Evolutionary conservation across 2,797 vertebrate genomes (phyloP), one percentile per base, ranked within the genome.

Genomic region (Otus scops): DNA sequence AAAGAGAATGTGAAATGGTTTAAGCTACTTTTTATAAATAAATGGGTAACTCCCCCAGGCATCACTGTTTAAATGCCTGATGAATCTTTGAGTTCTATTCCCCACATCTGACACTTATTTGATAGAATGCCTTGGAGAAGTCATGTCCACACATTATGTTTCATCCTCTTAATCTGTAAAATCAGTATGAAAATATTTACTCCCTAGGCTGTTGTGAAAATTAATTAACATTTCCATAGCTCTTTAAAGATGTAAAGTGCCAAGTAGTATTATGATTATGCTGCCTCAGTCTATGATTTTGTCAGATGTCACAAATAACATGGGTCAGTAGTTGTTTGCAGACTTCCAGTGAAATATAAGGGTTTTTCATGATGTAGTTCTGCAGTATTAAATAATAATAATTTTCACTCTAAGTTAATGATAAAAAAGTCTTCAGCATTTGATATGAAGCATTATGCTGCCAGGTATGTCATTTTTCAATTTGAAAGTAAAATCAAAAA

Each of bases 171-270:
- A 69, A 95, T 96, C 88, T 92, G 74, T 64, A 94, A 93, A 92
- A 95, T 89, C 86, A 57, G 56, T 67, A 91, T 80, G 86, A 95
- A 95, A 93, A 95, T 94, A 92, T 95, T 97, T 95, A 93, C 85
- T 94, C 96, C 68, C 27, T 54, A 68, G 96, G 96, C 96, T 93
- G 38, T 92, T 92, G 53, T 87, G 67, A 77, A 93, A 90, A 92
- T 93, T 95, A 92, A 93, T 97, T 97, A 96, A 87, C 71, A 89
- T 92, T 95, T 92, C 74, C 71, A 19, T 89, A 83, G 83, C 85
- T 92, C 38, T 94, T 93, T 85, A 95, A 95, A 97, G 94, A 95
- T 95, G 88, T 47, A 59, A 96, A 85, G 53, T 95, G 88, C 71
- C 90, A 95, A 91, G 50, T 24, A 57, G 19, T 56, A 74, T 95